Evolutionary conservation across 1,140 invertebrate genomes (phyloP).

Genomic region (Matsumurasca onukii): DNA sequence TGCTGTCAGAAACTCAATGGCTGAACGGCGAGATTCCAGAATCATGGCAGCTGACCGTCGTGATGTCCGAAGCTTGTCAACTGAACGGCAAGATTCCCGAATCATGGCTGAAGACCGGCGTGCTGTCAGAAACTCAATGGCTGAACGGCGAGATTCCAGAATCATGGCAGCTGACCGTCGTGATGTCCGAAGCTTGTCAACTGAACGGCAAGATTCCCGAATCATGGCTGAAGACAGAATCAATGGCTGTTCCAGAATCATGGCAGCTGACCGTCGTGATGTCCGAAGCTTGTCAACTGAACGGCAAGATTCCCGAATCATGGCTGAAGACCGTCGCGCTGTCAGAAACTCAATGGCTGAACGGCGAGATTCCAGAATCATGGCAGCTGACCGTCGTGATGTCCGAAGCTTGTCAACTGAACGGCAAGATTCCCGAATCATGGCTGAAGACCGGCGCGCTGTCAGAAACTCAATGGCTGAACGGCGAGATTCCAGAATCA

Average conservation of each 20-base stretch:
- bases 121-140: background rate
- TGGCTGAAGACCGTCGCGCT: background rate
- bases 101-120: background rate
- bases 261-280: background rate
- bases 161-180: background rate
- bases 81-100: slow-evolving; percentile 9
- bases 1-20: no score
- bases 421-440: background rate
- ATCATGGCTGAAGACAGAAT: background rate
- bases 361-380: background rate
- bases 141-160: slow-evolving; percentile 7
- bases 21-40: slow-evolving; percentile 6
- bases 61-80: background rate
- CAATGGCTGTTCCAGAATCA: background rate
- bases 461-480: background rate
- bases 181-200: background rate
- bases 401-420: background rate
- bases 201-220: slow-evolving; percentile 6
- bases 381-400: background rate
- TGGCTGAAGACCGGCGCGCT: background rate
- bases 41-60: background rate
- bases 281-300: background rate
- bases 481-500: background rate
- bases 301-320: background rate
- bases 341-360: background rate